Evolutionary conservation across 1,140 invertebrate species (phyloP).

Genomic region (Zeugodacus cucurbitae): DNA sequence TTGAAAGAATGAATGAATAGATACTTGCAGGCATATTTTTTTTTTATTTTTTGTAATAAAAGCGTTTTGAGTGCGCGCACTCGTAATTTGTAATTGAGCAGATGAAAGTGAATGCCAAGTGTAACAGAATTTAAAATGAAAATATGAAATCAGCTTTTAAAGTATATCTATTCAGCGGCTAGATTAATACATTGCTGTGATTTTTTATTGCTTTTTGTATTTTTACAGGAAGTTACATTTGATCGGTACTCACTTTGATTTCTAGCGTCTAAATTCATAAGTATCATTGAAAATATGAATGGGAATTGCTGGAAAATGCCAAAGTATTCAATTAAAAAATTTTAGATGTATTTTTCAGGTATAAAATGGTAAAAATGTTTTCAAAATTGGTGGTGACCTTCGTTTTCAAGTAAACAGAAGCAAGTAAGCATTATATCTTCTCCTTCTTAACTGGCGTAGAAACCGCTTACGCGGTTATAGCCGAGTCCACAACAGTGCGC

Average conservation of each 20-base stretch:
- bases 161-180: neutral
- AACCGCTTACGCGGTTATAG: too few relatives aligned
- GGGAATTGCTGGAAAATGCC: too few relatives aligned
- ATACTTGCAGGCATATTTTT: neutral
- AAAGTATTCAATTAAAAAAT: too few relatives aligned
- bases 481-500: too few relatives aligned
- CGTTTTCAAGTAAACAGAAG: too few relatives aligned
- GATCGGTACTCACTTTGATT: neutral
- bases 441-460: too few relatives aligned
- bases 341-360: too few relatives aligned
- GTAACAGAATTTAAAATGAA: neutral
- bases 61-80: neutral
- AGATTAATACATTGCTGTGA: neutral
- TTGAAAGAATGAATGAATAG: neutral
- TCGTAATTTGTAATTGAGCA: neutral
- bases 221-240: neutral
- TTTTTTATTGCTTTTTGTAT: neutral
- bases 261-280: too few relatives aligned
- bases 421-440: too few relatives aligned
- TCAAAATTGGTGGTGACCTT: too few relatives aligned
- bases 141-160: neutral
- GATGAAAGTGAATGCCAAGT: neutral
- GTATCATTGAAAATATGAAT: too few relatives aligned
- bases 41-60: neutral
- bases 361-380: too few relatives aligned